phyloP scores from a whole-genome alignment of 2,888 invertebrate species.

The Lumbricus terrestris region DNA sequence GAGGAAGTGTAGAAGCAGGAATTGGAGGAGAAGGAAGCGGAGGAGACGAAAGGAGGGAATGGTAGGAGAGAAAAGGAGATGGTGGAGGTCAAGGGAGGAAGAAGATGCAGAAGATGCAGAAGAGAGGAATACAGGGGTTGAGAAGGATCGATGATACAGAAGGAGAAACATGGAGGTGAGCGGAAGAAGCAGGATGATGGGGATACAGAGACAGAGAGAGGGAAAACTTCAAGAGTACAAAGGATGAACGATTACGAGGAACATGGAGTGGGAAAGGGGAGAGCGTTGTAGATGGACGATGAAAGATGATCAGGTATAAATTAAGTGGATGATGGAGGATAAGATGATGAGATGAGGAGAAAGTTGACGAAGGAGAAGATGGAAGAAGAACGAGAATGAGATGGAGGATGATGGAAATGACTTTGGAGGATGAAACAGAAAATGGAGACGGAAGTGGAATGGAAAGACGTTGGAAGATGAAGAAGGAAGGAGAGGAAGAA shows the following conservation, averaged over 20 bases:
- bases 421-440: not conserved
- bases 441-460: not conserved
- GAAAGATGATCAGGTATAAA: not conserved
- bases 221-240: not conserved
- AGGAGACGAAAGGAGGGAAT: too few relatives aligned
- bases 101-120: too few relatives aligned
- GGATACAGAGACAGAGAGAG: too few relatives aligned
- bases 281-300: not conserved
- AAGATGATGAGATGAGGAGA: too few relatives aligned
- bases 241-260: not conserved
- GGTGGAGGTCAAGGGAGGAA: too few relatives aligned
- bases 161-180: not conserved
- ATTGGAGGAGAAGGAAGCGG: too few relatives aligned
- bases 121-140: not conserved
- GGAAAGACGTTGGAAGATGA: too few relatives aligned
- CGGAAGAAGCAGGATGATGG: not conserved
- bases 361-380: too few relatives aligned
- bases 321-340: not conserved
- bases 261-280: not conserved
- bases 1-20: not conserved
- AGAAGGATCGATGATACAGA: not conserved
- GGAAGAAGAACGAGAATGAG: too few relatives aligned
- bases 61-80: too few relatives aligned
- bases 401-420: not conserved
- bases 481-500: not conserved